Percentiles rank a stretch among this genome's conserved stretches.
These are phyloP conservation scores for Mesorhabditis belari DNA, from an alignment of 2,888 invertebrate genomes.

Conservation along the genomic window DNA sequence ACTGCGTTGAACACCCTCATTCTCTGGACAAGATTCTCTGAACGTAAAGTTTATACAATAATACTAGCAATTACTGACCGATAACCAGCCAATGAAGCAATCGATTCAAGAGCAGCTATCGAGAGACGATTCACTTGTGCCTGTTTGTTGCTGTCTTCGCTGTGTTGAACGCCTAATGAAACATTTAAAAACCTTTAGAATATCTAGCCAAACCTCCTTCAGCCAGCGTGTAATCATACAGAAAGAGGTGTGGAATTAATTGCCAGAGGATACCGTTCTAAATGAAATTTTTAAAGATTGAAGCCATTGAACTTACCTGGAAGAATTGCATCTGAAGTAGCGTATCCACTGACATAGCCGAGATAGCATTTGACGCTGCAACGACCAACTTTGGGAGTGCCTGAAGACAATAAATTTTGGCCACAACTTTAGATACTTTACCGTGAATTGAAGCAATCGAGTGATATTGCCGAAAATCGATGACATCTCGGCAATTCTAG, in stretches of 20 bases:
- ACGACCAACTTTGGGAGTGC: slow-evolving; percentile 75
- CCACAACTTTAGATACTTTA: slow-evolving; percentile 52
- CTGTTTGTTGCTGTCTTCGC: slow-evolving; percentile 59
- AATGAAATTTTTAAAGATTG: background rate
- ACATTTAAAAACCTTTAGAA: background rate
- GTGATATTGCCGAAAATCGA: slow-evolving; percentile 78
- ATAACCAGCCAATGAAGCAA: slow-evolving; percentile 76
- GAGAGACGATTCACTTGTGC: slow-evolving; percentile 88
- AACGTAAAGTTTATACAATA: background rate
- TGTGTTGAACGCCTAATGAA: slow-evolving; percentile 37
- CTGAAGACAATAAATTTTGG: slow-evolving; percentile 55
- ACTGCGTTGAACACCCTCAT: slow-evolving; percentile 63
- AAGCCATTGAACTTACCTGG: slow-evolving; percentile 42
- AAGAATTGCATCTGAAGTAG: slow-evolving; percentile 77
- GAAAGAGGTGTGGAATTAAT: slow-evolving; percentile 78
- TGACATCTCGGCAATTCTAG: slow-evolving; percentile 78
- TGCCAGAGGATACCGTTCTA: slow-evolving; percentile 78
- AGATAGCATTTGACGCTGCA: slow-evolving; percentile 82
- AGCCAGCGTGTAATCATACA: slow-evolving; percentile 91
- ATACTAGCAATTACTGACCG: too few species aligned
- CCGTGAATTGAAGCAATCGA: slow-evolving; percentile 76
- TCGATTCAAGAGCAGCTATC: slow-evolving; percentile 74
- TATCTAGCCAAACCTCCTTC: slow-evolving; percentile 69
- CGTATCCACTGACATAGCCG: slow-evolving; percentile 77
- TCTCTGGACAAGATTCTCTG: slow-evolving; percentile 59